phyloP scores from a whole-genome alignment of 2,113 vertebrate species.

The Catharus fuscescens region DNA sequence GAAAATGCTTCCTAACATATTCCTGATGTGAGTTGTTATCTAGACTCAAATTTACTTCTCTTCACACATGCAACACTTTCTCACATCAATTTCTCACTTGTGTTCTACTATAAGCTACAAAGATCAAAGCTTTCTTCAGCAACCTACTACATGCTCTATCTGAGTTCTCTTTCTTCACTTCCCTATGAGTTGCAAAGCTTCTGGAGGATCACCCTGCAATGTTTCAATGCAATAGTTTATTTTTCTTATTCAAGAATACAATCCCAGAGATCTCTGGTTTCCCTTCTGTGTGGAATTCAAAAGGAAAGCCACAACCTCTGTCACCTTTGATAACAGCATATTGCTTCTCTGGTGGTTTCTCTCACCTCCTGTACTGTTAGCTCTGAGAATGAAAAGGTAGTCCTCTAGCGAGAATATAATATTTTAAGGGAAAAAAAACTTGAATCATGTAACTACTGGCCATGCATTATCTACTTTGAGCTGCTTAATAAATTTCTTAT shows the following conservation, averaged over 20 bases:
- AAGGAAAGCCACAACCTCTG: not conserved
- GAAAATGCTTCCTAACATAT: constrained; percentile 33
- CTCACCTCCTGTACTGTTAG: not conserved
- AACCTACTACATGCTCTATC: constrained; percentile 20
- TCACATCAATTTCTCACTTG: constrained; percentile 51
- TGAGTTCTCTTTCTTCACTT: not conserved
- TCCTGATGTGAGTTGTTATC: constrained; percentile 52
- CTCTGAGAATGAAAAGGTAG: not conserved
- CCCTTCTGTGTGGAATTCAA: not conserved
- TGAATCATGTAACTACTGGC: not conserved
- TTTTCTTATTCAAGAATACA: not conserved
- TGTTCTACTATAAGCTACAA: constrained; percentile 39
- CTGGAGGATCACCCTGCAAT: not conserved
- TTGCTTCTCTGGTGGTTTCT: not conserved
- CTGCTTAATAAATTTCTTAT: not conserved
- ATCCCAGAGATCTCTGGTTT: not conserved
- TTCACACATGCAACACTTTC: constrained; percentile 53
- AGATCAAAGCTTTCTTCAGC: constrained; percentile 40
- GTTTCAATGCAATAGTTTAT: not conserved
- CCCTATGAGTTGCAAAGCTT: not conserved
- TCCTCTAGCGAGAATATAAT: not conserved
- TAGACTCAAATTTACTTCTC: constrained; percentile 49
- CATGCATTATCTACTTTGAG: not conserved
- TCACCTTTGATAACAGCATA: not conserved
- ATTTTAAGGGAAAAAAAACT: not conserved